Conservation (phyloP, 64 coral and sea anemone genomes). For the Porites australiensis region DNA sequence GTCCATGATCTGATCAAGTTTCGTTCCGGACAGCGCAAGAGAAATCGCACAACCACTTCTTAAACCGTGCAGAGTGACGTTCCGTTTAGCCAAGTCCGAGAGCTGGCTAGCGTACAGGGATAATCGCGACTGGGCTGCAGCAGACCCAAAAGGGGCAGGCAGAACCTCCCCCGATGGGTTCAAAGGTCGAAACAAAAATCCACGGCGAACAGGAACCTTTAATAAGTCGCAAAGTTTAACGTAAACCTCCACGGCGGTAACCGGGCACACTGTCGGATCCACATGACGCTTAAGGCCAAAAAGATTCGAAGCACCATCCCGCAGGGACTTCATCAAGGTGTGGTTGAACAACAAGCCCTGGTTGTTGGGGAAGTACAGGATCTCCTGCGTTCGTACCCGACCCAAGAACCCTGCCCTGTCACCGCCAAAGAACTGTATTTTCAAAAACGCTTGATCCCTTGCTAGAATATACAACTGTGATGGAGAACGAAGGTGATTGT, state of each 20-base stretch:
- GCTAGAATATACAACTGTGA: conserved; percentile 6
- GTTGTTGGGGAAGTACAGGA: background rate
- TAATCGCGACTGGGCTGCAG: conserved; percentile 2
- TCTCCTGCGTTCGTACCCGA: conserved; percentile 27
- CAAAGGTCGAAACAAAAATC: conserved; percentile 7
- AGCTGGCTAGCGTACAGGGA: background rate
- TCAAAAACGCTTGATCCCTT: conserved; percentile 42
- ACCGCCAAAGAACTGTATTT: background rate
- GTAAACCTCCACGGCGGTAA: conserved; percentile 30
- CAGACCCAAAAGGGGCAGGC: background rate
- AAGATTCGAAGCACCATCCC: conserved; percentile 21
- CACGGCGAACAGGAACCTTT: conserved; percentile 14
- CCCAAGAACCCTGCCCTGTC: conserved; percentile 13
- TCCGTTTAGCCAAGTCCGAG: background rate
- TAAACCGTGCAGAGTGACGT: conserved; percentile 35
- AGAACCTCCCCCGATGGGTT: background rate
- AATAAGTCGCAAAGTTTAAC: conserved; percentile 12
- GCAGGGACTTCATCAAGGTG: conserved; percentile 8
- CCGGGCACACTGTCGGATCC: background rate
- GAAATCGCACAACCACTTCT: conserved; percentile 63
- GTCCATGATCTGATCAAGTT: conserved; percentile 4
- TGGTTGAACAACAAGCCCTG: background rate
- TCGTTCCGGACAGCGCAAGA: background rate
- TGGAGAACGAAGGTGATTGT: background rate
- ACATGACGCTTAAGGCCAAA: conserved; percentile 46